A percentile compares a stretch with the other conserved stretches of the same genome.
Conservation (phyloP, 1,140 invertebrate species). For the Musca domestica region DNA sequence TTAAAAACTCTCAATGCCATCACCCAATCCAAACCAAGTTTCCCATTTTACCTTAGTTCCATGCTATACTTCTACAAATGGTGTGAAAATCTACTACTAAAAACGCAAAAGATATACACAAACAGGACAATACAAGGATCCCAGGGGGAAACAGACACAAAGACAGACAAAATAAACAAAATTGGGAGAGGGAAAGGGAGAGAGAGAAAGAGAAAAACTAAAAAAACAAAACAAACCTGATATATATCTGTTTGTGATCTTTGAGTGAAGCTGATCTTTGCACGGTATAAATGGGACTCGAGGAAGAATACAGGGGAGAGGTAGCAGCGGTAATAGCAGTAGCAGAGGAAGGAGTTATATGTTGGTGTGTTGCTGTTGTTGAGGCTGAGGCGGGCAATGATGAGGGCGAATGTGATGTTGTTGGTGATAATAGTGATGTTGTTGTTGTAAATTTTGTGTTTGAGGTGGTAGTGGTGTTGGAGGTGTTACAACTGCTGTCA, state of each 20-base stretch:
- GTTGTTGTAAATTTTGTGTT: slow-evolving; percentile 33
- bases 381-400: slow-evolving; percentile 34
- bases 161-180: background rate
- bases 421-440: slow-evolving; percentile 38
- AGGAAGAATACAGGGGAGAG: slow-evolving; percentile 31
- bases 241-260: slow-evolving; percentile 49
- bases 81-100: no score
- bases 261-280: slow-evolving; percentile 55
- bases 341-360: background rate
- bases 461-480: slow-evolving; percentile 22
- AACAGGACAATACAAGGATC: no score
- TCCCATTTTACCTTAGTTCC: no score
- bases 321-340: slow-evolving; percentile 32
- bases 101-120: no score
- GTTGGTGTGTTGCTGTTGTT: slow-evolving; percentile 28
- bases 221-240: slow-evolving; percentile 50
- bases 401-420: slow-evolving; percentile 26
- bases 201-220: slow-evolving; percentile 16
- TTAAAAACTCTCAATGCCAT: no score
- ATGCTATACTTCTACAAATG: no score
- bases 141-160: background rate
- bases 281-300: slow-evolving; percentile 54
- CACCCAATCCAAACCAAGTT: no score
- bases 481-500: slow-evolving; percentile 30
- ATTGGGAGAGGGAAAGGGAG: background rate